These are phyloP conservation scores for Poeciliopsis presidionis DNA, from an alignment of 2,797 vertebrate genomes.

Conservation along the genomic window DNA sequence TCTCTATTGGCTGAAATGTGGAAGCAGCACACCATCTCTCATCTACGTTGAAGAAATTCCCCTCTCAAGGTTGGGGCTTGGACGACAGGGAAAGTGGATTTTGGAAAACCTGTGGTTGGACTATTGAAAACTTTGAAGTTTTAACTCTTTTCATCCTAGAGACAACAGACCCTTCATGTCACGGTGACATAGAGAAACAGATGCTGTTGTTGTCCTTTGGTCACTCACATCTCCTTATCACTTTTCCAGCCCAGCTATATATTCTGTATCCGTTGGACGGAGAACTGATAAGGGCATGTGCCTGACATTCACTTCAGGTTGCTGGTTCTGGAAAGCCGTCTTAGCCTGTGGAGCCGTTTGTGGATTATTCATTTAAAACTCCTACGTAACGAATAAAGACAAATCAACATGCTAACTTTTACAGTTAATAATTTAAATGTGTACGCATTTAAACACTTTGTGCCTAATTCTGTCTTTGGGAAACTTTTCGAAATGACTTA, in stretches of 20 bases:
- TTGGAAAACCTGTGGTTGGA: constrained; percentile 1
- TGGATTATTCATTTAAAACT: not conserved
- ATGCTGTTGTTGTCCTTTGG: constrained; percentile 60
- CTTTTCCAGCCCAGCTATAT: constrained; percentile 98
- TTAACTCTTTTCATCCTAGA: constrained; percentile 21
- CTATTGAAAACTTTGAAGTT: not conserved
- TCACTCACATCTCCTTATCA: constrained; percentile 95
- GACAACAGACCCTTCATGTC: constrained; percentile 18
- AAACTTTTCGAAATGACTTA: not conserved
- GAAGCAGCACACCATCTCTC: constrained; percentile 22
- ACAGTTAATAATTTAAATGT: not conserved
- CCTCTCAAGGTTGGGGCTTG: constrained; percentile 14
- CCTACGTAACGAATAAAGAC: not conserved
- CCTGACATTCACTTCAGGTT: constrained; percentile 76
- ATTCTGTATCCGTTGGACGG: constrained; percentile 93
- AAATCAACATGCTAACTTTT: not conserved
- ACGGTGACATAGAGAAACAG: constrained; percentile 19
- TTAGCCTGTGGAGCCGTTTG: constrained; percentile 18
- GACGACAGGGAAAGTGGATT: constrained; percentile 25
- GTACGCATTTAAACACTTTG: not conserved
- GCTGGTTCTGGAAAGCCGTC: constrained; percentile 44
- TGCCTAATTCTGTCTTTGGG: constrained; percentile 1
- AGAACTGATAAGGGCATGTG: constrained; percentile 99
- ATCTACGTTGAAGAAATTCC: constrained; percentile 15
- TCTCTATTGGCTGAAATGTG: constrained; percentile 23